These are phyloP conservation scores for Scolanthus callimorphus DNA, from an alignment of 92 coral and sea anemone genomes.

Conservation along the genomic window DNA sequence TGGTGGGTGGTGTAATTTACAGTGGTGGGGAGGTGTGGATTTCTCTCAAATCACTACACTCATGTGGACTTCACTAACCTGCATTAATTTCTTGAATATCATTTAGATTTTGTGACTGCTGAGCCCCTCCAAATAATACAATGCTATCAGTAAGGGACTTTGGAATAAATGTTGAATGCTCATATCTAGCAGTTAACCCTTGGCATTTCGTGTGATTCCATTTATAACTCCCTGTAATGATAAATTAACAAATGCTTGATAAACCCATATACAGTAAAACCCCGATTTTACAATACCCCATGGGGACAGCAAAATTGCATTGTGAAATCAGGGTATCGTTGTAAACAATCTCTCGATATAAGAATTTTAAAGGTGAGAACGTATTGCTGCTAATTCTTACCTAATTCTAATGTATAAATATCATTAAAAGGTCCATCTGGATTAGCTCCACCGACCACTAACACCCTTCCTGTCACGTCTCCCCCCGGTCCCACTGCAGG, in stretches of 20 bases:
- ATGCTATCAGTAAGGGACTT: constrained; percentile 45
- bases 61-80: too few relatives aligned
- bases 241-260: too few relatives aligned
- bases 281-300: too few relatives aligned
- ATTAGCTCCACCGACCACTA: constrained; percentile 94
- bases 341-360: too few relatives aligned
- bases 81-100: constrained; percentile 77
- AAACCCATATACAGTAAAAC: too few relatives aligned
- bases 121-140: constrained; percentile 94
- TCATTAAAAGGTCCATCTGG: constrained; percentile 95
- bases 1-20: too few relatives aligned
- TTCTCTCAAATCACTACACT: too few relatives aligned
- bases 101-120: constrained; percentile 76
- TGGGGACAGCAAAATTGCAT: too few relatives aligned
- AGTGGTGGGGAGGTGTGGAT: too few relatives aligned
- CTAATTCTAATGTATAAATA: constrained; percentile 67
- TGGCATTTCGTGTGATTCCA: constrained; percentile 78
- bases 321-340: too few relatives aligned
- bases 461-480: constrained; percentile 19
- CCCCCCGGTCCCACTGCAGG: neutral
- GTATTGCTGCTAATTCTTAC: too few relatives aligned
- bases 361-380: too few relatives aligned
- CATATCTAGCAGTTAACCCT: constrained; percentile 82
- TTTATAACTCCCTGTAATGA: constrained; percentile 56
- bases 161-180: constrained; percentile 86